phyloP scores from a whole-genome alignment of 2,797 vertebrate genomes.

The Scyliorhinus canicula region DNA sequence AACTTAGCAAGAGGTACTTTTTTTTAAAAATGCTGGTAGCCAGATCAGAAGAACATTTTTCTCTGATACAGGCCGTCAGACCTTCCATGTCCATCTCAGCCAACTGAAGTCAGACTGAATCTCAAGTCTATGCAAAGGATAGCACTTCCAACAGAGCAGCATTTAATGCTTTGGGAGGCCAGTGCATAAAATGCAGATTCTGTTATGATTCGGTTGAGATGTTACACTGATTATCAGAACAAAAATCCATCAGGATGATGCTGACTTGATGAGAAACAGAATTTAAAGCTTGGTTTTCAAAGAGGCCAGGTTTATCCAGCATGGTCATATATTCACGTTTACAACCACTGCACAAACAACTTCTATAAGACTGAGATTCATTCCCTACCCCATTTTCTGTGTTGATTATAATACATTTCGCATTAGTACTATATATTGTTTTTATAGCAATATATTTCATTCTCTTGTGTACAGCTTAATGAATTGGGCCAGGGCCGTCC shows the following conservation, averaged over 20 bases:
- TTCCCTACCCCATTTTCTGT: not conserved
- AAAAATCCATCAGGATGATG: not conserved
- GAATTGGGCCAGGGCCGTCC: not conserved
- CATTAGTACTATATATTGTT: not conserved
- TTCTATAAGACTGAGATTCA: not conserved
- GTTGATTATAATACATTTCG: not conserved
- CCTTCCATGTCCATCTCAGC: not conserved
- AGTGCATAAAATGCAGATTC: not conserved
- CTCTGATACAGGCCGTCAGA: not conserved
- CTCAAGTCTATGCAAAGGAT: not conserved
- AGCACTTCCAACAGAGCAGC: not conserved
- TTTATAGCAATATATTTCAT: not conserved
- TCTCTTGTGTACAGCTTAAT: not conserved
- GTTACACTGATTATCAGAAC: not conserved
- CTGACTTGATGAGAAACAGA: not conserved
- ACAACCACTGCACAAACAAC: not conserved
- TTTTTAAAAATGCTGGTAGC: not conserved
- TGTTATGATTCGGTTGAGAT: not conserved
- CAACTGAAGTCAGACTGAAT: not conserved
- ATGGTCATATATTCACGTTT: not conserved
- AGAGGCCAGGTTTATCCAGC: not conserved
- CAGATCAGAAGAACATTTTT: not conserved
- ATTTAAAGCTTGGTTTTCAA: not conserved
- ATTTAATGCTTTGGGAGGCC: not conserved
- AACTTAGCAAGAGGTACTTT: not conserved